Conservation (phyloP, 2,113 vertebrate species). For the Tapirus terrestris region DNA sequence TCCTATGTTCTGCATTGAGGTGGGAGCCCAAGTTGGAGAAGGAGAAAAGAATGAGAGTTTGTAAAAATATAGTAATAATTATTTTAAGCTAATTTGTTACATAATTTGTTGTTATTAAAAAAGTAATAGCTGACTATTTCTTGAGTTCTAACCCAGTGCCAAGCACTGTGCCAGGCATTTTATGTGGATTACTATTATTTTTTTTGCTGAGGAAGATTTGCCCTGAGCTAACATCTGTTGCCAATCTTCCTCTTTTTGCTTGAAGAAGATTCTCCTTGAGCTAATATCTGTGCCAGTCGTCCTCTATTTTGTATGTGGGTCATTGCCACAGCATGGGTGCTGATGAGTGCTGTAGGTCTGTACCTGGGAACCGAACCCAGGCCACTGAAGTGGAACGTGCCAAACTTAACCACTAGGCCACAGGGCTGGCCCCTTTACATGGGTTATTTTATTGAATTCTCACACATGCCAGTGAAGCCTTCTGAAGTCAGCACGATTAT, state of each 20-base stretch:
- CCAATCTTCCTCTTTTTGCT: too few species aligned
- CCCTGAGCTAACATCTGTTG: too few species aligned
- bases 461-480: neutral
- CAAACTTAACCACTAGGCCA: too few species aligned
- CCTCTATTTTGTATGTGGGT: too few species aligned
- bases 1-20: neutral
- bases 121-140: neutral
- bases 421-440: too few species aligned
- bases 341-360: too few species aligned
- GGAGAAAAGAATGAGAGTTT: neutral
- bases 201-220: too few species aligned
- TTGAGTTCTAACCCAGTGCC: neutral
- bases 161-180: neutral
- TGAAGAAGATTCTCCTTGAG: too few species aligned
- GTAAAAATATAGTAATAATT: neutral
- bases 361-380: too few species aligned
- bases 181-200: neutral
- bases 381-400: too few species aligned
- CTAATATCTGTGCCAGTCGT: too few species aligned
- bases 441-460: neutral
- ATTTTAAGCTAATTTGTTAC: neutral
- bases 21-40: neutral
- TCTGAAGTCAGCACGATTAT: neutral
- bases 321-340: too few species aligned
- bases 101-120: neutral